Conservation (phyloP, 2,888 invertebrate species). For the Lepeophtheirus nordmannii region DNA sequence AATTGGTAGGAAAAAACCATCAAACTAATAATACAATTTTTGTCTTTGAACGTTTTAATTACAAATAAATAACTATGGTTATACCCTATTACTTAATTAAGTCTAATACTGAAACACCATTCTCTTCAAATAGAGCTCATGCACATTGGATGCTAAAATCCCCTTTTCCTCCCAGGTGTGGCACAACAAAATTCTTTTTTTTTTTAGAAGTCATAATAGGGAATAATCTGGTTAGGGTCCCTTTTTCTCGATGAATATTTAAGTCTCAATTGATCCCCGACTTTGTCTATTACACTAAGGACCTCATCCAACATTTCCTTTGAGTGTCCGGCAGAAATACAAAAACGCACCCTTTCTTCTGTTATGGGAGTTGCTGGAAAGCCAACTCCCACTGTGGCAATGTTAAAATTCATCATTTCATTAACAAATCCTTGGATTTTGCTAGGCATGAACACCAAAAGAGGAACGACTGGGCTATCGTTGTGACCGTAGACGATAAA, state of each 20-base stretch:
- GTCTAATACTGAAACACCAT: no score
- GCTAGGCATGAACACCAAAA: constrained; percentile 83
- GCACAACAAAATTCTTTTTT: no score
- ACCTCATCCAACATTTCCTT: constrained; percentile 79
- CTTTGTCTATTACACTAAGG: constrained; percentile 12
- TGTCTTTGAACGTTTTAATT: no score
- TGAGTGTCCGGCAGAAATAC: constrained; percentile 85
- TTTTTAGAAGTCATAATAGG: background rate
- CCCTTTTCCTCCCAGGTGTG: no score
- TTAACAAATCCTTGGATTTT: constrained; percentile 74
- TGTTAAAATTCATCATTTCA: constrained; percentile 56
- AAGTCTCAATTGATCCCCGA: constrained; percentile 23
- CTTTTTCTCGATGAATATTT: constrained; percentile 37
- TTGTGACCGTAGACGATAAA: constrained; percentile 81
- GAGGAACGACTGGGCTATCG: constrained; percentile 90
- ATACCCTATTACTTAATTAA: no score
- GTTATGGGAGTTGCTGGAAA: constrained; percentile 92
- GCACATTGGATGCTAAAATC: no score
- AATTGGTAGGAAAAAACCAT: no score
- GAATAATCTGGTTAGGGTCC: background rate
- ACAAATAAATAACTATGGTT: no score
- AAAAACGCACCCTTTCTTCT: constrained; percentile 80
- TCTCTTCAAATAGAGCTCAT: no score
- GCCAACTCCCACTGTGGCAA: constrained; percentile 89
- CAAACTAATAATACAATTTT: no score